Evolutionary conservation across 1,140 invertebrate species (phyloP).

Genomic region (Trypoxylus dichotomus): DNA sequence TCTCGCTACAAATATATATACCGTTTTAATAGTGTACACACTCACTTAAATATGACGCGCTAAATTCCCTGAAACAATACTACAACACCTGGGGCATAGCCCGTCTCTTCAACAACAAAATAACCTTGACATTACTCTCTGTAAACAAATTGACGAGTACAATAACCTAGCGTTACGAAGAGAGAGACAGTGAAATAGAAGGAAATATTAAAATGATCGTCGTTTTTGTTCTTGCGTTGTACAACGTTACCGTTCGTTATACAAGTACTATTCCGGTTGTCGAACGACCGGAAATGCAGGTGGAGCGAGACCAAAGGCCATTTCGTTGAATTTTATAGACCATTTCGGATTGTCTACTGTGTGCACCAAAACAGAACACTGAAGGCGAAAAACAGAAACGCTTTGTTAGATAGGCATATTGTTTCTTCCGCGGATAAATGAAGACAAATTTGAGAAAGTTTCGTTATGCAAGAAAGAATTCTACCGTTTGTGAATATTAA

Average conservation of each 20-base stretch:
- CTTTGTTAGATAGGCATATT: not conserved
- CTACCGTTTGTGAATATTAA: too few relatives aligned
- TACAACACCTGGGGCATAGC: not conserved
- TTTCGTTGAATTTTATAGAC: constrained; percentile 16
- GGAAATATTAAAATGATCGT: constrained; percentile 13
- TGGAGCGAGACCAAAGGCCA: constrained; percentile 5
- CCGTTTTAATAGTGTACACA: not conserved
- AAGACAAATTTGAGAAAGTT: not conserved
- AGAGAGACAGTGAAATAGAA: constrained; percentile 1
- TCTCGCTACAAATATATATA: not conserved
- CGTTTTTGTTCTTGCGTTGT: constrained; percentile 3
- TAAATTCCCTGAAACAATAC: not conserved
- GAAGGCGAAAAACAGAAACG: not conserved
- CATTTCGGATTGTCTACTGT: constrained; percentile 8
- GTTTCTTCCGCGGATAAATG: not conserved
- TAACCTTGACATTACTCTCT: constrained; percentile 19
- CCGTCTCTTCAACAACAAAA: not conserved
- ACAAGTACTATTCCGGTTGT: constrained; percentile 1
- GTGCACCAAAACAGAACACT: constrained; percentile 5
- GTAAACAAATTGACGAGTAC: constrained; percentile 1
- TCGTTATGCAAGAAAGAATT: not conserved
- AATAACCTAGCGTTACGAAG: not conserved
- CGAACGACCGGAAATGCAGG: constrained; percentile 16
- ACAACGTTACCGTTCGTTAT: not conserved
- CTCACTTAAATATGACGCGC: not conserved